These are phyloP conservation scores for Cancer borealis DNA, from an alignment of 2,888 invertebrate species.

Conservation along the genomic window DNA sequence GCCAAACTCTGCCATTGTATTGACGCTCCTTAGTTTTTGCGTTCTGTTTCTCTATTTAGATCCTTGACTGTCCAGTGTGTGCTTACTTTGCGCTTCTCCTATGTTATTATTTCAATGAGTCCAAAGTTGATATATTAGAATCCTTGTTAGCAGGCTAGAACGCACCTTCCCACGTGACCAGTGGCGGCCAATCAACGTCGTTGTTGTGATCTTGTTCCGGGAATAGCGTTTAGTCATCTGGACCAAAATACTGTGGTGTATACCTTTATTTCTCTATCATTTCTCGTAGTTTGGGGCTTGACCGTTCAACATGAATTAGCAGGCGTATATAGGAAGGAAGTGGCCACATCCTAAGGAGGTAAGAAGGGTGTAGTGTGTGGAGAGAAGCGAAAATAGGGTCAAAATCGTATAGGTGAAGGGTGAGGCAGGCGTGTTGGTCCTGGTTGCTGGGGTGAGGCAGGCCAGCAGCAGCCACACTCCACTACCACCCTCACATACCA, in stretches of 20 bases:
- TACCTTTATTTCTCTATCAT: slow-evolving; percentile 35
- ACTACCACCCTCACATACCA: not conserved
- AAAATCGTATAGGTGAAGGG: not conserved
- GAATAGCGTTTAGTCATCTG: slow-evolving; percentile 73
- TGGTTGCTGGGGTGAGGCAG: not conserved
- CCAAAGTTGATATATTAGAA: not conserved
- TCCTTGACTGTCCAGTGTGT: not conserved
- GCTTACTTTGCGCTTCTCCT: not conserved
- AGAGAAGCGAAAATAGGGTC: not conserved
- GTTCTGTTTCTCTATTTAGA: not conserved
- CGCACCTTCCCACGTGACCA: slow-evolving; percentile 54
- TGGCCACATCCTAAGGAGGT: slow-evolving; percentile 20
- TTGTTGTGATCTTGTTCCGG: slow-evolving; percentile 69
- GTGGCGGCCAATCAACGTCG: slow-evolving; percentile 38
- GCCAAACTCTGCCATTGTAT: no score
- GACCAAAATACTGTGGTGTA: slow-evolving; percentile 62
- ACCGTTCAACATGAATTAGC: slow-evolving; percentile 55
- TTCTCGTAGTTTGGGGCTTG: slow-evolving; percentile 54
- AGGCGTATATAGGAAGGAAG: slow-evolving; percentile 32
- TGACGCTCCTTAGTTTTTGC: not conserved
- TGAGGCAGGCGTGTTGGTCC: not conserved
- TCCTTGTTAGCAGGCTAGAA: not conserved
- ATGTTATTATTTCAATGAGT: no score
- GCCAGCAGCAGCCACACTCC: not conserved
- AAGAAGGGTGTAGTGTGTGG: slow-evolving; percentile 7